A percentile compares a stretch with the other conserved stretches of the same genome.
These are phyloP conservation scores for Balearica regulorum DNA, from an alignment of 2,797 vertebrate species.

Conservation along the genomic window DNA sequence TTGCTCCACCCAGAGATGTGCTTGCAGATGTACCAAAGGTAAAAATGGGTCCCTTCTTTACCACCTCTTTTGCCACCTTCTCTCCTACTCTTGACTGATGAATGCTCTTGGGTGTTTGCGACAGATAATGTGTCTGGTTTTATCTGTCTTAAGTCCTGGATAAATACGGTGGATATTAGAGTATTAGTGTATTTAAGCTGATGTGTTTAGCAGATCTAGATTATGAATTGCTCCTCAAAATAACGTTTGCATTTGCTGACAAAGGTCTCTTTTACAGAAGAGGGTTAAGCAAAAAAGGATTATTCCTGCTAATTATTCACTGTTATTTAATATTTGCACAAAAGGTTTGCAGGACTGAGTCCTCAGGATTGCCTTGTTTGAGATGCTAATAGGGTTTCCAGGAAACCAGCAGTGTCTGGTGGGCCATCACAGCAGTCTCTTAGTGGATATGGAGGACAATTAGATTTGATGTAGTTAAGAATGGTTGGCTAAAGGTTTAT, in stretches of 20 bases:
- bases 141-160: slow-evolving; percentile 14
- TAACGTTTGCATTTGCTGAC: neutral
- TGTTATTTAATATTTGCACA: slow-evolving; percentile 62
- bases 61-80: neutral
- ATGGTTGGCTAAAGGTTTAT: neutral
- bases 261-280: slow-evolving; percentile 42
- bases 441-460: neutral
- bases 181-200: slow-evolving; percentile 16
- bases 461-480: neutral
- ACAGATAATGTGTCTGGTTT: neutral
- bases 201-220: slow-evolving; percentile 19
- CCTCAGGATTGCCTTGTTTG: slow-evolving; percentile 41
- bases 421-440: neutral
- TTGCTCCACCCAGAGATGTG: neutral
- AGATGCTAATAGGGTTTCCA: slow-evolving; percentile 51
- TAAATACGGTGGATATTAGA: slow-evolving; percentile 23
- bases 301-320: slow-evolving; percentile 53
- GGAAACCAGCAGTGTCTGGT: slow-evolving; percentile 18
- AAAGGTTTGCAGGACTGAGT: slow-evolving; percentile 23
- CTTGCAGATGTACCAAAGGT: neutral
- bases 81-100: neutral
- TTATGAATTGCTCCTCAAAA: slow-evolving; percentile 55
- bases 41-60: neutral
- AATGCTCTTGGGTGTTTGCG: neutral
- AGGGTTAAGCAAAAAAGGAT: slow-evolving; percentile 52